Evolutionary conservation across 1,140 invertebrate genomes (phyloP).

Genomic region (Anoplolepis gracilipes): DNA sequence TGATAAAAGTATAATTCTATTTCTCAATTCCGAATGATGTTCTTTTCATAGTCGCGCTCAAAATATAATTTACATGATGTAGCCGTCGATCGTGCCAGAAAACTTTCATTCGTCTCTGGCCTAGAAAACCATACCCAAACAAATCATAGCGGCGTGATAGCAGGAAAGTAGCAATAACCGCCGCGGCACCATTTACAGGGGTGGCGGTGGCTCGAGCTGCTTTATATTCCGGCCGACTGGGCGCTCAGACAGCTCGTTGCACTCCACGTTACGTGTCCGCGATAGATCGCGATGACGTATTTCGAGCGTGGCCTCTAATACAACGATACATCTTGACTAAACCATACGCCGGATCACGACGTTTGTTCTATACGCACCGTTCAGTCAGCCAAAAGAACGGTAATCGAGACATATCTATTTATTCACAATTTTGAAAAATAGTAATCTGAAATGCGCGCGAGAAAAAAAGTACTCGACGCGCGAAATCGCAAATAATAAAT

Average conservation of each 20-base stretch:
- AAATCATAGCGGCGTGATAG: constrained; percentile 52
- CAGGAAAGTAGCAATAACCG: constrained; percentile 64
- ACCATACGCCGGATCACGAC: neutral
- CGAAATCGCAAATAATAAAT: constrained; percentile 17
- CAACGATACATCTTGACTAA: constrained; percentile 20
- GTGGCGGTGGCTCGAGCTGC: constrained; percentile 1
- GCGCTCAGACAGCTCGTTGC: constrained; percentile 55
- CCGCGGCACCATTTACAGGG: constrained; percentile 41
- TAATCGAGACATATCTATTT: neutral
- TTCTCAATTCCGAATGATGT: neutral
- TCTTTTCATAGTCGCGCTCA: neutral
- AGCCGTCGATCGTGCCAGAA: neutral
- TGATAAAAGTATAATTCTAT: neutral
- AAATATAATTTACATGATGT: neutral
- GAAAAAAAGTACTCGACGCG: neutral
- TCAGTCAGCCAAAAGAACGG: neutral
- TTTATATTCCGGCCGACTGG: constrained; percentile 52
- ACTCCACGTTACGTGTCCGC: constrained; percentile 48
- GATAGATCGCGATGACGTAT: constrained; percentile 55
- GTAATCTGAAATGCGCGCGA: constrained; percentile 9
- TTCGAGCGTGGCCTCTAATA: neutral
- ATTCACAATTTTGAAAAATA: constrained; percentile 14
- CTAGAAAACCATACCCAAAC: neutral
- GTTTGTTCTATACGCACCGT: neutral
- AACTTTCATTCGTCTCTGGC: neutral